Conservation (phyloP, 1,140 invertebrate genomes). For the Thalassaphorura encarpata region DNA sequence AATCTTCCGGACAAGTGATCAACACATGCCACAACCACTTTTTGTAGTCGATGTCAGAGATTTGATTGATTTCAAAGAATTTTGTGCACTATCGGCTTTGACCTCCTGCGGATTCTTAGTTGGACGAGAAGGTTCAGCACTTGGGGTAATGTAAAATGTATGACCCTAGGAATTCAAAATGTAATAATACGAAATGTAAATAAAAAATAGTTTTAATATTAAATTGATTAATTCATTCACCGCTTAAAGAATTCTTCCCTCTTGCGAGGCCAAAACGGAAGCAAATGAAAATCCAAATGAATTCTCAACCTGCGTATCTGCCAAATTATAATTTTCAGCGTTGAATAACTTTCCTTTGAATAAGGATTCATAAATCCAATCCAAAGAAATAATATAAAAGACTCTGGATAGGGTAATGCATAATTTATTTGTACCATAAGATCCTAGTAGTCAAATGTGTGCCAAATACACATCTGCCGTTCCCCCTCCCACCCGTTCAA, state of each 20-base stretch:
- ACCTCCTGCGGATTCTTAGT: conserved; percentile 70
- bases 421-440: conserved; percentile 64
- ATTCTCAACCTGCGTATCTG: conserved; percentile 65
- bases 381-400: conserved; percentile 62
- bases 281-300: conserved; percentile 64
- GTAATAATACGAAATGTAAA: too few relatives aligned
- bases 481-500: neutral
- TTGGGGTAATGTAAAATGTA: conserved; percentile 79
- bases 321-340: conserved; percentile 55
- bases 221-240: conserved; percentile 36
- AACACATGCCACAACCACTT: too few relatives aligned
- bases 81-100: neutral
- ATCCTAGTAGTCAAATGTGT: neutral
- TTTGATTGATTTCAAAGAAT: neutral
- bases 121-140: conserved; percentile 61
- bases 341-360: conserved; percentile 64
- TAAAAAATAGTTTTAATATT: too few relatives aligned
- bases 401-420: conserved; percentile 65
- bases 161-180: conserved; percentile 51
- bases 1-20: neutral
- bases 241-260: conserved; percentile 44
- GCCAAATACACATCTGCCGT: neutral
- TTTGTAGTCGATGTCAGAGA: neutral
- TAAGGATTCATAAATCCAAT: conserved; percentile 74
- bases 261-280: conserved; percentile 53